Evolutionary conservation across 2,888 invertebrate species (phyloP).

Genomic region (Herminia tarsipennalis): DNA sequence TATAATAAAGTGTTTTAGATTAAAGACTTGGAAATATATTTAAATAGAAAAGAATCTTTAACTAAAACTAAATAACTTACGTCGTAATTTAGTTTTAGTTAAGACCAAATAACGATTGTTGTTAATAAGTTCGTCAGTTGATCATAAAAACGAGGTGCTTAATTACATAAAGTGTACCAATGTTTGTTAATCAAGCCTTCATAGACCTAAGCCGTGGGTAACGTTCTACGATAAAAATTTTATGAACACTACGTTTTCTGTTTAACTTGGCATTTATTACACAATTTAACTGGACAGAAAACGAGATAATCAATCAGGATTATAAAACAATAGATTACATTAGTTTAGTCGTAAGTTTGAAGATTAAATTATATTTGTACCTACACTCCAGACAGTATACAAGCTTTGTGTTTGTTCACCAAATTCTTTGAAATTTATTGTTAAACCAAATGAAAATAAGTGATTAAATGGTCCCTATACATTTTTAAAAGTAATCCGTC

Average conservation of each 20-base stretch:
- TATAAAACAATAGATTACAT: slow-evolving; percentile 6
- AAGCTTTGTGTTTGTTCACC: no score
- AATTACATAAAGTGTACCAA: slow-evolving; percentile 35
- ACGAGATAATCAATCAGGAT: slow-evolving; percentile 26
- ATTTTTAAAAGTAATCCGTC: no score
- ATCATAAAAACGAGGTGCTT: slow-evolving; percentile 33
- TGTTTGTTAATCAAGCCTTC: slow-evolving; percentile 33
- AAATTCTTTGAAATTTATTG: no score
- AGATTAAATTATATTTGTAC: no score
- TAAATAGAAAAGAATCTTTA: no score
- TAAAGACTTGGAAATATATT: no score
- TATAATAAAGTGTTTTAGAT: no score
- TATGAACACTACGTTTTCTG: slow-evolving; percentile 41
- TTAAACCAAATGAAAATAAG: no score
- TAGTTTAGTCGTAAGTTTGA: no score
- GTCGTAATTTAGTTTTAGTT: neutral
- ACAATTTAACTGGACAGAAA: slow-evolving; percentile 8
- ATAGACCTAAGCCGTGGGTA: slow-evolving; percentile 11
- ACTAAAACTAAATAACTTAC: neutral
- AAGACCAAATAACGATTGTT: slow-evolving; percentile 14
- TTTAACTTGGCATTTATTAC: slow-evolving; percentile 39
- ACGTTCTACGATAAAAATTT: slow-evolving; percentile 33
- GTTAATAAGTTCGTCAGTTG: slow-evolving; percentile 24
- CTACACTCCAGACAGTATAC: no score
- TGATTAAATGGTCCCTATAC: no score